Percentiles rank a stretch among this genome's conserved stretches.
These are phyloP conservation scores for Trachymyrmex cornetzi DNA, from an alignment of 1,140 invertebrate species.

Conservation along the genomic window DNA sequence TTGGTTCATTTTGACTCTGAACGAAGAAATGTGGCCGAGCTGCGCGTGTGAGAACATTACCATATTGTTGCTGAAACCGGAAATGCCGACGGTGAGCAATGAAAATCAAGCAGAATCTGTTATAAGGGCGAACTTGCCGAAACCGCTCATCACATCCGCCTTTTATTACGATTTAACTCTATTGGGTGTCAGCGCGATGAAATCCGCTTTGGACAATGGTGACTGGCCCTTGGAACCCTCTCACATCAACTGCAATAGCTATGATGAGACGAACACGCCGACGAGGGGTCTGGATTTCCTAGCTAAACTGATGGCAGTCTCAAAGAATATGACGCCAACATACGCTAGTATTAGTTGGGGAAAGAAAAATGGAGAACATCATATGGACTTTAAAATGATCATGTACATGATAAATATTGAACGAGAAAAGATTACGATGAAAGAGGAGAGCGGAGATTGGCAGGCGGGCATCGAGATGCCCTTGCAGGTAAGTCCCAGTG, in stretches of 20 bases:
- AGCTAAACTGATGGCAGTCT: constrained; percentile 83
- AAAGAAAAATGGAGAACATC: constrained; percentile 79
- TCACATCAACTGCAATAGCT: constrained; percentile 92
- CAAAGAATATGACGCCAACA: constrained; percentile 73
- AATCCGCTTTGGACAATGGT: constrained; percentile 89
- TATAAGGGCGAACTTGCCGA: constrained; percentile 59
- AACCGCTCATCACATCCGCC: constrained; percentile 87
- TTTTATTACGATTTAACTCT: constrained; percentile 95
- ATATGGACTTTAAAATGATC: constrained; percentile 78
- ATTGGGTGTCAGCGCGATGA: constrained; percentile 91
- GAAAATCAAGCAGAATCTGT: background rate
- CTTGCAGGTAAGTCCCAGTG: constrained; percentile 78
- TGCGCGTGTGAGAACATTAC: constrained; percentile 81
- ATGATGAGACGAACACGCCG: constrained; percentile 91
- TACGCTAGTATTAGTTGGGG: constrained; percentile 82
- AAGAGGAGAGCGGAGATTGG: constrained; percentile 78
- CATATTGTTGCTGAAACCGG: constrained; percentile 79
- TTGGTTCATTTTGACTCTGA: constrained; percentile 88
- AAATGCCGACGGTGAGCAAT: background rate
- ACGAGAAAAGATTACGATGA: constrained; percentile 70
- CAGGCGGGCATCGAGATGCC: constrained; percentile 74
- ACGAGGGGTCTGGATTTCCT: constrained; percentile 88
- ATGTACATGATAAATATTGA: constrained; percentile 78
- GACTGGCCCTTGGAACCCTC: constrained; percentile 90
- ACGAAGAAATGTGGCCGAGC: constrained; percentile 83